Evolutionary conservation across 1,140 invertebrate genomes (phyloP), one percentile per base, ranked within the genome.

Genomic region (Sesamia nonagrioides): DNA sequence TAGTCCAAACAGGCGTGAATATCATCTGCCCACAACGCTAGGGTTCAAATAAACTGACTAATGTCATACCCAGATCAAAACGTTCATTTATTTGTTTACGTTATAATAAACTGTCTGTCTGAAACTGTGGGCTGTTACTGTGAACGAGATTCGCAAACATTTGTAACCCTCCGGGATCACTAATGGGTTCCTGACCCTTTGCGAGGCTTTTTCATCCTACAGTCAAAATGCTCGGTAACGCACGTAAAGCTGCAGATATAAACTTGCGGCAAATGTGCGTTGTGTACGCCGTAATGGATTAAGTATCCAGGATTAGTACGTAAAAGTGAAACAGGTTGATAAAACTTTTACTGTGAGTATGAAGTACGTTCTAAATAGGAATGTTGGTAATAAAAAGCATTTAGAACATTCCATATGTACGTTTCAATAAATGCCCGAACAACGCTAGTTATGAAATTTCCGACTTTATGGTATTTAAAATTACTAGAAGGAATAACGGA

Each of bases 171-270:
- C 71, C 7, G 58, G 73, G 73, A 63, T 45, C 73, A 63, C 58
- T 76, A 76, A 76, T 76, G 45, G 58, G 27, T 35, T 50, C 45
- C 73, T 76, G 42, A 63, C 73, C 73, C 42, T 63, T 63, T 18
- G 45, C 58, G 60, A 17, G 17, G 42, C 73, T 63, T 76, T 63
- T 76, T 76, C 73, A 76, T 76, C 37, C 48, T 50, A 60, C 54
- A 74, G 18, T 74, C 54, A 60, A 74, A 74, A 74, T 18, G 18
- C 33, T 21, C 35, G 33, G 50, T 40, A 73, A 73, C 8, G 9
- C 37, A 66, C 61, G 40, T 66, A 66, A 66, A 66, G 17, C 63
- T 68, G 40, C 21, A 68, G 63, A 21, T 15, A 68, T 68, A 48
- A 68, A 68, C 40, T 27, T 68, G 48, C 60, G 60, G 60, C 21